phyloP scores from a whole-genome alignment of 2,113 vertebrate genomes.

The Mesocricetus auratus region DNA sequence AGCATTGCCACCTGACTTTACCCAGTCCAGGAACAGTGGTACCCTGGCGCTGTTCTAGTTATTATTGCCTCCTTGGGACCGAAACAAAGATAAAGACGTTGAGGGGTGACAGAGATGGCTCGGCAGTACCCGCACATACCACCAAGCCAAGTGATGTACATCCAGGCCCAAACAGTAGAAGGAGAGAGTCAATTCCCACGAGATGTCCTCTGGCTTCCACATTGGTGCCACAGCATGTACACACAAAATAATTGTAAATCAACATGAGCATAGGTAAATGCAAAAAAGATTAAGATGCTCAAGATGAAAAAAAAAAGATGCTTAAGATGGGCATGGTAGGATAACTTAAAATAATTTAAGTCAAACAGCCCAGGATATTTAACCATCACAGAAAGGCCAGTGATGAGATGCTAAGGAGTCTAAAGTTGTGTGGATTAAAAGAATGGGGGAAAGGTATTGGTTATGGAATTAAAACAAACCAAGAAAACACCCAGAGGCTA shows the following conservation, averaged over 20 bases:
- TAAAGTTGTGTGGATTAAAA: slow-evolving; percentile 4
- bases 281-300: neutral
- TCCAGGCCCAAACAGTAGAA: neutral
- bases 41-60: neutral
- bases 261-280: neutral
- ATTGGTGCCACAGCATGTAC: neutral
- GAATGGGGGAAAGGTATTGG: neutral
- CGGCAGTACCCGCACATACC: neutral
- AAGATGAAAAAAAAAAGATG: neutral
- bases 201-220: neutral
- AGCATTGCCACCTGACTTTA: neutral
- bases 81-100: neutral
- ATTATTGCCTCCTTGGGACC: neutral
- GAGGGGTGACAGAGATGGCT: neutral
- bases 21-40: neutral
- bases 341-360: slow-evolving; percentile 15
- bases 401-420: neutral
- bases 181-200: neutral
- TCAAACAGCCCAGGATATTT: neutral
- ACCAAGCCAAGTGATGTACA: neutral
- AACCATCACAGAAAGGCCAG: neutral
- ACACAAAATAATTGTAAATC: neutral
- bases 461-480: neutral
- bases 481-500: neutral
- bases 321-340: neutral